Evolutionary conservation across 2,113 vertebrate species (phyloP).

Genomic region (Pluvialis apricaria): DNA sequence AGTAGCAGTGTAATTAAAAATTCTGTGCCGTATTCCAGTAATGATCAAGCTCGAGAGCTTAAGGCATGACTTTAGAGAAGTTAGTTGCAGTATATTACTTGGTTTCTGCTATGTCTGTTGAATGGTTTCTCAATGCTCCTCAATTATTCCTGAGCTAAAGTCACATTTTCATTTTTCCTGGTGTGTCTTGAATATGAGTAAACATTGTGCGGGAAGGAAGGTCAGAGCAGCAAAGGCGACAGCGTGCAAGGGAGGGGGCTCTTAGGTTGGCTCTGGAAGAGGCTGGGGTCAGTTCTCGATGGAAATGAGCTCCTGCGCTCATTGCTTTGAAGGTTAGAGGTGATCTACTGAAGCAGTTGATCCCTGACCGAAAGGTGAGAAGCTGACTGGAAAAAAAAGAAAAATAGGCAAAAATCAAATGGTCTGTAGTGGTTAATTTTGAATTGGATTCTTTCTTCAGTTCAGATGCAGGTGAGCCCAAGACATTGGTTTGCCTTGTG

Average conservation of each 20-base stretch:
- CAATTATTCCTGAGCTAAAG: background rate
- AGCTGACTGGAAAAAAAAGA: background rate
- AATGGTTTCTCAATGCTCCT: background rate
- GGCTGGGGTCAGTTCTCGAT: background rate
- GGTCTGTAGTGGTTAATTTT: background rate
- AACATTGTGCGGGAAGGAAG: background rate
- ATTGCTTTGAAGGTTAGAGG: background rate
- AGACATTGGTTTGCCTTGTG: background rate
- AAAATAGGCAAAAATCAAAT: background rate
- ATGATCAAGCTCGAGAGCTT: background rate
- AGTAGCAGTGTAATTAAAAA: constrained; percentile 64
- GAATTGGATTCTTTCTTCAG: background rate
- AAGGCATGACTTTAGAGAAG: background rate
- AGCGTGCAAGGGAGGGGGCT: background rate
- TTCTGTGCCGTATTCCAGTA: background rate
- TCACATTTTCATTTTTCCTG: background rate
- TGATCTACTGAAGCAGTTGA: background rate
- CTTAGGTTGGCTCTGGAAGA: background rate
- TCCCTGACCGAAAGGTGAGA: background rate
- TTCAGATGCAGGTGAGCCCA: background rate
- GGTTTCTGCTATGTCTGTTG: background rate
- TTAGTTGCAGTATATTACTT: background rate
- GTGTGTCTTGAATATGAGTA: background rate
- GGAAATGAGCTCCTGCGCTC: background rate
- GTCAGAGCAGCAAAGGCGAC: background rate